Percentiles rank a stretch among this genome's conserved stretches.
Evolutionary conservation across 1,140 invertebrate genomes (phyloP).

Genomic region (Lordiphosa clarofinis): DNA sequence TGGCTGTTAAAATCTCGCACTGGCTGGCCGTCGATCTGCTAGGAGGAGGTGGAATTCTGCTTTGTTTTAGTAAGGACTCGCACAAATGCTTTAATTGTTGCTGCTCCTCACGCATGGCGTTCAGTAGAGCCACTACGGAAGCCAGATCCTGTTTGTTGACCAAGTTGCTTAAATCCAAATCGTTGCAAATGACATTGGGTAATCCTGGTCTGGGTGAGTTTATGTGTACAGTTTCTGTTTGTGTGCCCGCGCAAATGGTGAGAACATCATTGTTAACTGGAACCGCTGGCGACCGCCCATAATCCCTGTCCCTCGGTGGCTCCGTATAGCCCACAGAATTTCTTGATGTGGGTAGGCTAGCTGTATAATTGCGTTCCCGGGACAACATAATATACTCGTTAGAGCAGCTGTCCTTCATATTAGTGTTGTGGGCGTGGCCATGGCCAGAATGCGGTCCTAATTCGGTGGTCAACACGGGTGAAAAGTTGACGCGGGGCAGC

Average conservation of each 20-base stretch:
- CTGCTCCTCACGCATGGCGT: slow-evolving; percentile 54
- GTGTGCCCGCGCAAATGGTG: slow-evolving; percentile 71
- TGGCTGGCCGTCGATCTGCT: slow-evolving; percentile 38
- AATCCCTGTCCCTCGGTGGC: slow-evolving; percentile 16
- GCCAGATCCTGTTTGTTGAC: slow-evolving; percentile 40
- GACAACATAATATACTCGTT: slow-evolving; percentile 47
- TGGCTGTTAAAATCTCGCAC: slow-evolving; percentile 39
- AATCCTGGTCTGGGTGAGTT: slow-evolving; percentile 3
- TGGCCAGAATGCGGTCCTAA: slow-evolving; percentile 36
- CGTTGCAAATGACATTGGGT: slow-evolving; percentile 17
- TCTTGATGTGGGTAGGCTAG: slow-evolving; percentile 3
- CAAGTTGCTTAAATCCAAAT: slow-evolving; percentile 35
- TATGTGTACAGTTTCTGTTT: slow-evolving; percentile 44
- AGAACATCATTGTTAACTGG: slow-evolving; percentile 42
- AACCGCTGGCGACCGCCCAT: neutral
- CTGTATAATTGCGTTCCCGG: slow-evolving; percentile 22
- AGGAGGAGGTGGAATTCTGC: neutral
- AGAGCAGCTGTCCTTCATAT: slow-evolving; percentile 2
- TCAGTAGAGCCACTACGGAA: slow-evolving; percentile 29
- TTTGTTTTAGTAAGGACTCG: slow-evolving; percentile 31
- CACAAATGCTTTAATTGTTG: slow-evolving; percentile 37
- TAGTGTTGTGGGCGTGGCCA: slow-evolving; percentile 5
- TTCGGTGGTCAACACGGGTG: slow-evolving; percentile 49
- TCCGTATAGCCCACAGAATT: slow-evolving; percentile 23
- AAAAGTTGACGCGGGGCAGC: slow-evolving; percentile 62